Base-by-base conservation (phyloP, 2,113 vertebrate genomes). In the Antigone vipio region DNA sequence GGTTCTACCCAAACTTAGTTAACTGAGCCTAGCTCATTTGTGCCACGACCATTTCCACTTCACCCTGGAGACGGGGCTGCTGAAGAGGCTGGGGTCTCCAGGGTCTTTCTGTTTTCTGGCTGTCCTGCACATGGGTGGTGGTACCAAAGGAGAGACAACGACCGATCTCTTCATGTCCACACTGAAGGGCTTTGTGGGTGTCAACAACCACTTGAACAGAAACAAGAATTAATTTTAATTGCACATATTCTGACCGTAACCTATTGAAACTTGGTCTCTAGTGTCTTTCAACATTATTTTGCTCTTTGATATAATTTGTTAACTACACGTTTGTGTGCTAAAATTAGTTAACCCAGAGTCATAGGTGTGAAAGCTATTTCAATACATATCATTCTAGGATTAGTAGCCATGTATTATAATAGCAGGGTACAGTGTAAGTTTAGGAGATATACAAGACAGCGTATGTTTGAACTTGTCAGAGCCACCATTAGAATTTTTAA, bases 401-500 rank as follows among this genome's bases (percentile, higher is more conserved):
- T 92, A 56, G 42, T 55, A 96, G 21, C 32, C 49, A 35, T 55
- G 64, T 77, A 34, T 94, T 95, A 64, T 84, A 85, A 72, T 45
- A 89, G 32, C 44, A 85, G 76, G 9, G 9, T 86, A 56, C 73
- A 66, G 63, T 92, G 71, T 93, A 94, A 93, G 20, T 88, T 89
- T 62, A 85, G 85, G 67, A 91, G 89, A 82, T 69, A 60, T 26
- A 56, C 0, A 2, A 79, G 45, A 38, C 27, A 78, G 58, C 17
- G 8, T 89, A 60, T 96, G 60, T 97, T 73, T 92, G 67, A 80
- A 94, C 45, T 67, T 91, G 76, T 79, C 86, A 96, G 80, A 91
- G 52, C 60, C 59, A 93, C 27, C 12, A 42, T 89, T 95, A 97
- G 68, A 95, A 94, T 95, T 96, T 94, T 80, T 88, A 85, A 97